A percentile compares a stretch with the other conserved stretches of the same genome.
phyloP scores from a whole-genome alignment of 2,113 vertebrate species.

The Clupea harengus region DNA sequence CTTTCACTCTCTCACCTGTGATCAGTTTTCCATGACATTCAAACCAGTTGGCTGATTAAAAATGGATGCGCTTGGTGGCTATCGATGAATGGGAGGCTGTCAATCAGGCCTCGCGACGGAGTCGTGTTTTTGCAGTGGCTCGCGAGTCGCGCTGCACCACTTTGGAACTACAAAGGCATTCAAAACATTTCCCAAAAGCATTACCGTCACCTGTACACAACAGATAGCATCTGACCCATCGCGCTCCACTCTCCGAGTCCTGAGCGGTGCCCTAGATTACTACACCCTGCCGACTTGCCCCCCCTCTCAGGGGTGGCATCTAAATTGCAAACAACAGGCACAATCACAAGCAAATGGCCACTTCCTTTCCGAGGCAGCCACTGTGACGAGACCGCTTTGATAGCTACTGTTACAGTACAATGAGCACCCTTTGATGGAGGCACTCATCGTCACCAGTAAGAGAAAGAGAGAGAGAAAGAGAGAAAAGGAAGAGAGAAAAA shows the following conservation, averaged over 20 bases:
- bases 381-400: constrained; percentile 53
- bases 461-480: constrained; percentile 36
- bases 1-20: constrained; percentile 18
- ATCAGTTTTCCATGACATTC: constrained; percentile 15
- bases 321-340: constrained; percentile 63
- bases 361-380: constrained; percentile 48
- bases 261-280: background rate
- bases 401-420: constrained; percentile 58
- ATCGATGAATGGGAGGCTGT: background rate
- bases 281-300: constrained; percentile 1
- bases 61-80: background rate
- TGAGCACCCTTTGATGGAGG: constrained; percentile 52
- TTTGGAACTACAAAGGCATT: background rate
- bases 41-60: constrained; percentile 12
- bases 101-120: background rate
- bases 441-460: constrained; percentile 37
- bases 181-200: background rate
- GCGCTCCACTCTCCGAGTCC: background rate
- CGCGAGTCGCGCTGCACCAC: background rate
- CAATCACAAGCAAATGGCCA: constrained; percentile 58
- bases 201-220: background rate
- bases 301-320: constrained; percentile 48
- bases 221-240: background rate
- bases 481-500: background rate
- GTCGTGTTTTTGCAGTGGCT: background rate